Evolutionary conservation across 2,888 invertebrate genomes (phyloP).

Genomic region (Galerucella pusilla): DNA sequence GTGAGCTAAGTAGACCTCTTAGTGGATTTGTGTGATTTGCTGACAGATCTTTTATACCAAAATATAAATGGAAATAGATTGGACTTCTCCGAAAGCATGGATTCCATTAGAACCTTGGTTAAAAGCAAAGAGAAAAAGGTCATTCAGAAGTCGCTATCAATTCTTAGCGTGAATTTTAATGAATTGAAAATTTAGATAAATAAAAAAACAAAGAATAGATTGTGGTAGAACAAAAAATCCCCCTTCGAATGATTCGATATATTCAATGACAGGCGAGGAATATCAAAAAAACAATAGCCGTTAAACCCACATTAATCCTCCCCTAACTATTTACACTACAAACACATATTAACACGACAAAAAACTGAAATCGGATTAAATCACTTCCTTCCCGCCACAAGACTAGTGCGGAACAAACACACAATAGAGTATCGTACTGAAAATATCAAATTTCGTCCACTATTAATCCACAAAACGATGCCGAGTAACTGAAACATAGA

Average conservation of each 20-base stretch:
- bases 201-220: too few relatives aligned
- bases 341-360: constrained; percentile 1
- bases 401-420: constrained; percentile 11
- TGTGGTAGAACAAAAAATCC: too few relatives aligned
- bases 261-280: not conserved
- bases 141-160: too few relatives aligned
- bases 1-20: too few relatives aligned
- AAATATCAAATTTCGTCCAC: constrained; percentile 48
- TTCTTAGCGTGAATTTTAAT: too few relatives aligned
- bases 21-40: not conserved
- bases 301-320: constrained; percentile 3
- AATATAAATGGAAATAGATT: not conserved
- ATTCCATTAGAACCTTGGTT: too few relatives aligned
- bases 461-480: constrained; percentile 49
- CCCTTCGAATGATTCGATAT: too few relatives aligned
- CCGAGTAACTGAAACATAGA: constrained; percentile 44
- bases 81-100: not conserved
- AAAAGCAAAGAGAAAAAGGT: too few relatives aligned
- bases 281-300: not conserved
- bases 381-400: constrained; percentile 24
- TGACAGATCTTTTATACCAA: not conserved
- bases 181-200: too few relatives aligned
- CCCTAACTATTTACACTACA: constrained; percentile 4
- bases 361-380: constrained; percentile 4
- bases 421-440: constrained; percentile 35